Percentiles rank a stretch among this genome's conserved stretches.
Conservation (phyloP, 2,113 vertebrate species). For the Pluvialis apricaria region DNA sequence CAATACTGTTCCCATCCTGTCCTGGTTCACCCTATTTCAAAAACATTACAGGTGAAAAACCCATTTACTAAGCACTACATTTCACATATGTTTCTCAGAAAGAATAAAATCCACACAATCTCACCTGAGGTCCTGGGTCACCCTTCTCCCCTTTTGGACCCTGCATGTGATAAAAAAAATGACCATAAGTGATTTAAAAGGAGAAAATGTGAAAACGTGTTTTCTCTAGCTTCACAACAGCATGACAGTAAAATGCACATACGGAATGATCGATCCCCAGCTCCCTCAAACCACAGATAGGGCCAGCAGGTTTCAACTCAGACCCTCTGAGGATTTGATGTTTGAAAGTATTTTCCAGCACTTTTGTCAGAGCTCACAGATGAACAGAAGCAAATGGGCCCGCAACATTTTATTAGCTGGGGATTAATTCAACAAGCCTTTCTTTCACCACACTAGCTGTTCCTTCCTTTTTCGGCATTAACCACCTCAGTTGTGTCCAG, state of each 20-base stretch:
- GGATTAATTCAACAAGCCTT: not conserved
- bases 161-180: conserved; percentile 54
- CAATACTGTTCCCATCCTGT: conserved; percentile 72
- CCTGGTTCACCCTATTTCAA: conserved; percentile 85
- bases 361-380: not conserved
- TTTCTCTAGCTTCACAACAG: not conserved
- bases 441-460: not conserved
- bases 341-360: not conserved
- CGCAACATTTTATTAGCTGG: not conserved
- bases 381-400: not conserved
- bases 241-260: too few relatives aligned
- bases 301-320: not conserved
- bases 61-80: not conserved
- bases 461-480: not conserved
- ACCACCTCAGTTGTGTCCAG: not conserved
- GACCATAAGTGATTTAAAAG: not conserved
- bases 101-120: not conserved
- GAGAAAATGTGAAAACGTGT: not conserved
- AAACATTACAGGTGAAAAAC: not conserved
- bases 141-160: conserved; percentile 85
- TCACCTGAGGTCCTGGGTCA: conserved; percentile 85
- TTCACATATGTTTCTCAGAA: not conserved
- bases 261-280: too few relatives aligned
- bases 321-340: not conserved
- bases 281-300: not conserved